Base-by-base conservation (phyloP, 2,888 invertebrate species). In the Rhamphomyia laevipes region DNA sequence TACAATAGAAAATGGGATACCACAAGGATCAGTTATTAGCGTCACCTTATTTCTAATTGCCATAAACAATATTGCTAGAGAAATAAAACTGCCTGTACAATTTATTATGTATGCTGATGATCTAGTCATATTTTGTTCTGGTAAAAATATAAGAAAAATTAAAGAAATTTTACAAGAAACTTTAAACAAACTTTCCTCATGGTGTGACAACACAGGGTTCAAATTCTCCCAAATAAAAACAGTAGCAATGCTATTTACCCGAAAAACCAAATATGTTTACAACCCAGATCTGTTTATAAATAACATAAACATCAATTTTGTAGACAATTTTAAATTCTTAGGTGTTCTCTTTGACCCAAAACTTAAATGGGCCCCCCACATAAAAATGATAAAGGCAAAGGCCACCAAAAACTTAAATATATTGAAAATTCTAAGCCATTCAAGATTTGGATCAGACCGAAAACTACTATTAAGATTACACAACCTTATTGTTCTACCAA, bases 1-100 rank as follows among this genome's bases (percentile, higher is more conserved):
- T 5, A 15, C 11, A 16, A 21, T 42, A n/a, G 47, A 42, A 16
- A 47, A 47, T 15, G 42, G 47, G 2, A 43, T 43, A 13, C 42
- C 47, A 13, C 47, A 47, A 42, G 47, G 47, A 23, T 42, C 47
- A 11, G 35, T 47, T 7, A 18, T 47, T 21, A 47, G 42, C 12
- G 41, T 41, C 2, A 46, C 40, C 13, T n/a, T 38, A 27, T 46
- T 46, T 13, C 3, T 46, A 12, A 41, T 46, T 16, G 41, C 46
- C n/a, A 17, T 47, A 9, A 47, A 47, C n/a, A 47, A 30, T 35
- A 47, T 47, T 21, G 12, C 40, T n/a, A n/a, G 15, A n/a, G 12
- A 33, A 15, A 16, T 42, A 9, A 16, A 42, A 43, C 2, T 31
- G 13, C 47, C 42, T 15, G 13, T 47, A 31, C 40, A 41, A 18